Percentiles rank a stretch among this genome's conserved stretches.
These are phyloP conservation scores for Pipistrellus kuhlii DNA, from an alignment of 2,797 vertebrate species.

Conservation along the genomic window DNA sequence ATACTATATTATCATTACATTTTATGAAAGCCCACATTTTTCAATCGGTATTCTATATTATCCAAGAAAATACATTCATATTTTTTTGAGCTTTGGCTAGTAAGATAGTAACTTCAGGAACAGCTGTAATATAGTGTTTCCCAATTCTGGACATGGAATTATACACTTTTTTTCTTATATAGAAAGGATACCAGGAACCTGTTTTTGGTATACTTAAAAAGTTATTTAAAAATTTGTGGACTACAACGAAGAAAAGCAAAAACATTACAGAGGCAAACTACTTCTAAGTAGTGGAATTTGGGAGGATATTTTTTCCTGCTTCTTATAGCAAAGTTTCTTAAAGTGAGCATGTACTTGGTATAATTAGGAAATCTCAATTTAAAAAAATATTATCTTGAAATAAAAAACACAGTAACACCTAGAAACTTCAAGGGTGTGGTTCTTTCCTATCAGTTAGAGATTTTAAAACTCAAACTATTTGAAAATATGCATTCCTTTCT, in stretches of 20 bases:
- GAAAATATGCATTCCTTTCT: not conserved
- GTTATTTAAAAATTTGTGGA: conserved; percentile 37
- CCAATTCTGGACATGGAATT: not conserved
- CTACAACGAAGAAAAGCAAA: not conserved
- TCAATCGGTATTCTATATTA: not conserved
- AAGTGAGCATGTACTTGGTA: not conserved
- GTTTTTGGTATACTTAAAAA: conserved; percentile 10
- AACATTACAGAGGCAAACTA: not conserved
- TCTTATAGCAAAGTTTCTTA: conserved; percentile 38
- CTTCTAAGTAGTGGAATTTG: not conserved
- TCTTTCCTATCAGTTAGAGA: conserved; percentile 1
- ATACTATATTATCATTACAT: not conserved
- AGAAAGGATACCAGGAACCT: not conserved
- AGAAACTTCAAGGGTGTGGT: not conserved
- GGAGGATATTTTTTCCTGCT: not conserved
- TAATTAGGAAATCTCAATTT: not conserved
- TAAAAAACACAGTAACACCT: not conserved
- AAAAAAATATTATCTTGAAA: conserved; percentile 40
- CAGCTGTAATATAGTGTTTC: not conserved
- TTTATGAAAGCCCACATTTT: not conserved
- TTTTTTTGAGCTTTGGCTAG: not conserved
- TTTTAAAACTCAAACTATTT: conserved; percentile 45
- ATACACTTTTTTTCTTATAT: not conserved
- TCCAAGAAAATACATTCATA: not conserved
- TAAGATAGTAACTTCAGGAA: conserved; percentile 8